These are phyloP conservation scores for Tipula helvola DNA, from an alignment of 2,888 invertebrate species.

Conservation along the genomic window DNA sequence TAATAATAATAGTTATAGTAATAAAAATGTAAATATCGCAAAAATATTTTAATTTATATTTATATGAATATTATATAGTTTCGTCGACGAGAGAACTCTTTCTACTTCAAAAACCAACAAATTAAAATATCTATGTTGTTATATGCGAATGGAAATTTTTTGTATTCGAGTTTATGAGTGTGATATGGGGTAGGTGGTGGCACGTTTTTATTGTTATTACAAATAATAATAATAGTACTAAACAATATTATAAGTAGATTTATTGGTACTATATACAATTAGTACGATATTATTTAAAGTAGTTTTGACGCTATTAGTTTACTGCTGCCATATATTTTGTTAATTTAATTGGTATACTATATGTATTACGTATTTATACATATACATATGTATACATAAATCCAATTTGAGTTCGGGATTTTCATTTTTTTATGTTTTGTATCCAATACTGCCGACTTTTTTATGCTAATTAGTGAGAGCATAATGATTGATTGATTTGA, in stretches of 20 bases:
- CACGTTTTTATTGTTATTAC: not conserved
- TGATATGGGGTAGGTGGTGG: not conserved
- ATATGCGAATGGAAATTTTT: not conserved
- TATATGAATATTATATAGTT: not conserved
- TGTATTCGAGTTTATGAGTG: not conserved
- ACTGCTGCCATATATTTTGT: not conserved
- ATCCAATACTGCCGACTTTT: not conserved
- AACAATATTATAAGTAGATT: not conserved
- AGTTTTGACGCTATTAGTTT: not conserved
- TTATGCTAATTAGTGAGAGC: not conserved
- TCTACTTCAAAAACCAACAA: not conserved
- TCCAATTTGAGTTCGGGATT: not conserved
- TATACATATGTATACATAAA: not conserved
- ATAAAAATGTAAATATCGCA: not conserved
- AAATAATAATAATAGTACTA: not conserved
- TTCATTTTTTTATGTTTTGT: not conserved
- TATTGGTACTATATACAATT: not conserved
- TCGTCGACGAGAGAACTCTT: not conserved
- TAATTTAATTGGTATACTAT: not conserved
- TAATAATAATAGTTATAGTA: not conserved
- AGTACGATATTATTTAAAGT: not conserved
- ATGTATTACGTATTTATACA: too few species aligned
- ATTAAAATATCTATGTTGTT: not conserved
- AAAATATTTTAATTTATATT: not conserved
- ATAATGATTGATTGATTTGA: not conserved